Evolutionary conservation across 2,797 vertebrate genomes (phyloP).

Genomic region (Acanthornis magna): DNA sequence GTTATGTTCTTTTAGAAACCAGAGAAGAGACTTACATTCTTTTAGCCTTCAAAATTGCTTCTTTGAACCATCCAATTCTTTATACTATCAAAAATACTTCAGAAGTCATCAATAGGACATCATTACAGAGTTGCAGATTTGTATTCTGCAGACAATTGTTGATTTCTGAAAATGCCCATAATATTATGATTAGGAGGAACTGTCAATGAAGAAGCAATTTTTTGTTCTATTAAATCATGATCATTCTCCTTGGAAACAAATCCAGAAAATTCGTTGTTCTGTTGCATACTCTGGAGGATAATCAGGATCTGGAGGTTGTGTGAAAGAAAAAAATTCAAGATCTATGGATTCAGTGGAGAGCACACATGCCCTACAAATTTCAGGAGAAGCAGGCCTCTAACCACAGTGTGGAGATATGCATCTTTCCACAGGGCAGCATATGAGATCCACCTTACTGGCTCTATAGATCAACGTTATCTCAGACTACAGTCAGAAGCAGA

Average conservation of each 20-base stretch:
- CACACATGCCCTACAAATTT: background rate
- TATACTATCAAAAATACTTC: background rate
- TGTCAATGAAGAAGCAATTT: background rate
- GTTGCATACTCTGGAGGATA: background rate
- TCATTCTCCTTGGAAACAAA: background rate
- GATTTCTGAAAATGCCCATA: background rate
- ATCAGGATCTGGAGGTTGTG: background rate
- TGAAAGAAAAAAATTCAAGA: background rate
- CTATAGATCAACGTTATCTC: background rate
- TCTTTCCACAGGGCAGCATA: background rate
- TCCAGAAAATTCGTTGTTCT: background rate
- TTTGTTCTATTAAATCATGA: accelerated
- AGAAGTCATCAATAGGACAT: background rate
- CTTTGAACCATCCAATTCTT: background rate
- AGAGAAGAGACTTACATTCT: background rate
- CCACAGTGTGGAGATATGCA: background rate
- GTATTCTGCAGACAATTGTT: background rate
- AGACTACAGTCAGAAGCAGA: background rate
- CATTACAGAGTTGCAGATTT: background rate
- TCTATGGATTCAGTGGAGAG: background rate
- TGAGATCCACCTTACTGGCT: background rate
- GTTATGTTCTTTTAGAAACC: background rate
- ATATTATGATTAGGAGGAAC: background rate
- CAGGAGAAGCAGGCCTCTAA: background rate
- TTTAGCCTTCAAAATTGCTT: background rate